Percentiles rank a stretch among this genome's conserved stretches.
These are phyloP conservation scores for Geothlypis trichas DNA, from an alignment of 2,113 vertebrate species.

Conservation along the genomic window DNA sequence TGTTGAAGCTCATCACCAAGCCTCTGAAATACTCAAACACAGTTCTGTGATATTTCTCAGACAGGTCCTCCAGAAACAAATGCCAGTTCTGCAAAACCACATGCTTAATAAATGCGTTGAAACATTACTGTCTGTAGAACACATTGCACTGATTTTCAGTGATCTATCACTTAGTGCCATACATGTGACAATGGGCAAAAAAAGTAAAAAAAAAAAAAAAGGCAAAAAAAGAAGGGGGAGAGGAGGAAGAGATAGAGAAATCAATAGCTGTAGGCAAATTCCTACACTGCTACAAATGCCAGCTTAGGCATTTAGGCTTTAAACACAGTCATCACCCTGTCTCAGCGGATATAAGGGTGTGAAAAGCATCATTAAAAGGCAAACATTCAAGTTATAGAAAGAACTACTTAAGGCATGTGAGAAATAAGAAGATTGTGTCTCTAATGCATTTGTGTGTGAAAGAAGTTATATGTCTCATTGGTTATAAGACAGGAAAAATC, in stretches of 20 bases:
- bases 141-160: neutral
- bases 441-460: neutral
- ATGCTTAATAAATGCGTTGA: neutral
- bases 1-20: neutral
- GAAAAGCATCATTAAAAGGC: neutral
- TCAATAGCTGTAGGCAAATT: neutral
- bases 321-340: neutral
- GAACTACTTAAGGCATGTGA: neutral
- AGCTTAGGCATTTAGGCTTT: neutral
- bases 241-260: neutral
- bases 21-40: neutral
- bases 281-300: neutral
- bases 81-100: neutral
- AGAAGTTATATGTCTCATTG: neutral
- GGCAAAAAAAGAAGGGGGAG: rapidly evolving
- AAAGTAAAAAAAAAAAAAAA: no score
- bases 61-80: neutral
- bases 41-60: neutral
- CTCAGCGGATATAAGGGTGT: rapidly evolving
- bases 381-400: neutral
- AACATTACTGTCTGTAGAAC: neutral
- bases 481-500: neutral
- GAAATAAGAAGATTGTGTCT: neutral
- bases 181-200: neutral
- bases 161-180: neutral